Evolutionary conservation across 2,113 vertebrate species (phyloP), one percentile per base, ranked within the genome.

Genomic region (Trichomycterus rosablanca): DNA sequence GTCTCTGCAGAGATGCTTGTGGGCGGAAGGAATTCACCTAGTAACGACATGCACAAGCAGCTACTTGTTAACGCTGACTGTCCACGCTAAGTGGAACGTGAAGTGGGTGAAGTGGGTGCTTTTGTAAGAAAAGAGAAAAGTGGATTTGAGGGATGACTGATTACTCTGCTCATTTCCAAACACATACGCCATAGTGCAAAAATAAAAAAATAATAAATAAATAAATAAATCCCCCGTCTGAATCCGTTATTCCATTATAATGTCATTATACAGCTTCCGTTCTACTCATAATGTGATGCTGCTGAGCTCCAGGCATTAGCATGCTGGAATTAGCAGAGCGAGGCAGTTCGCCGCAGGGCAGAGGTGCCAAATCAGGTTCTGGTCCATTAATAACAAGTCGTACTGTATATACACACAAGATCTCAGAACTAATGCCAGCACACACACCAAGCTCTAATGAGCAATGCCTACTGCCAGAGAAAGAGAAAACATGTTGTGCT

Each of bases 91-190:
- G 57, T 62, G 52, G 15, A 24, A 39, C 32, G 42, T 37, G 24
- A 43, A 37, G 12, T 4, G 23, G 35, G 20, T n/a, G 15, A 10
- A 8, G n/a, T n/a, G n/a, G n/a, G n/a, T n/a, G n/a, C n/a, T 62
- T 22, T 62, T 45, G 1, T 18, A 35, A 59, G 45, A 11, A 37
- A 56, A 14, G 6, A 6, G 63, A 63, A n/a, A 54, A 65, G 40
- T 22, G 4, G 18, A 56, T 19, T 44, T 44, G 51, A 66, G 32
- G 49, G 56, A 56, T 56, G 28, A 56, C 26, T 71, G 68, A 71
- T 65, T 42, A 65, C 64, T 70, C 34, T 50, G 34, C 57, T 71
- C 37, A 61, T 71, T 71, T 66, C 43, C 22, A 61, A 51, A 71
- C 56, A 66, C 61, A 54, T 7, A 22, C 32, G 40, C 18, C 22